Evolutionary conservation across 2,797 vertebrate species (phyloP), one percentile per base, ranked within the genome.

Genomic region (Danio albolineatus): DNA sequence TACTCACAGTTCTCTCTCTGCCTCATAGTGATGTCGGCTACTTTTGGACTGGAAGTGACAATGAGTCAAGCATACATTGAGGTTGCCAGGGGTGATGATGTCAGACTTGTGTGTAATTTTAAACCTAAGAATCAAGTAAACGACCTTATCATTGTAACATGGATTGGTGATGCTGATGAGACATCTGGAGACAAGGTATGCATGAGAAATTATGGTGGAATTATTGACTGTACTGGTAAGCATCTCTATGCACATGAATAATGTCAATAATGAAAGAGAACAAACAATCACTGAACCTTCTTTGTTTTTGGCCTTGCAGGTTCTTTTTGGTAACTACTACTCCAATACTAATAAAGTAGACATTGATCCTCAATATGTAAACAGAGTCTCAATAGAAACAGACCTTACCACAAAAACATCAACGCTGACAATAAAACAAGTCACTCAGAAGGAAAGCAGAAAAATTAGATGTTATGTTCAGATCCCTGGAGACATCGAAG

Each of bases 71-170:
- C 0, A 16, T 7, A 75, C 44, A 89, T 93, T 75, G 85, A 89
- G 79, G 89, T 87, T 16, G 79, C 80, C n/a, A 88, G 81, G 10
- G 94, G 92, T 73, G 84, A n/a, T 0, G 89, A 91, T 1, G 49
- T 92, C 36, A 82, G 66, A 19, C n/a, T 95, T 66, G 87, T 67
- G 9, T 95, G 94, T 69, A 84, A 36, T 46, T 94, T 92, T 82
- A 1, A 1, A 39, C 92, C 93, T 9, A 88, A 88, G 48, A 72
- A 2, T 0, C 43, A 69, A n/a, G 0, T n/a, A 4, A 4, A 1
- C 2, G 6, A 0, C 0, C 7, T 56, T 0, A 17, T 91, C 0
- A 0, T 94, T 19, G 36, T 93, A 53, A 77, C 56, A 28, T 94
- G 94, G 94, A 81, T 67, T 0, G 62, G 74, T 51, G 64, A 44